Evolutionary conservation across 2,888 invertebrate genomes (phyloP).

Genomic region (Erannis defoliaria): DNA sequence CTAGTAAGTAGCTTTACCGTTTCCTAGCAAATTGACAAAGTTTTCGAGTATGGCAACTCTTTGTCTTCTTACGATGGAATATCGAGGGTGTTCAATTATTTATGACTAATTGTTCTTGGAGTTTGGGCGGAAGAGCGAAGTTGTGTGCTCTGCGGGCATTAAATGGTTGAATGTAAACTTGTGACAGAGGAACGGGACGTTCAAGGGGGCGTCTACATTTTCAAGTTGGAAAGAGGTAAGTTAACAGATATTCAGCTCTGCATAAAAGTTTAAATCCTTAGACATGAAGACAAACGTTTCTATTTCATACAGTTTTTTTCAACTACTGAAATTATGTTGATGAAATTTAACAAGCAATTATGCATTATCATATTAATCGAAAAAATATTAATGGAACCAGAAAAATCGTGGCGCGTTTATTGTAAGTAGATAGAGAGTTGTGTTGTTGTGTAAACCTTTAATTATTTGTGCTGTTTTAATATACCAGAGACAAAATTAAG

Average conservation of each 20-base stretch:
- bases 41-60: constrained; percentile 78
- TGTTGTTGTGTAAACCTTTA: no score
- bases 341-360: no score
- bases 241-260: neutral
- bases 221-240: constrained; percentile 22
- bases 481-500: no score
- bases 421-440: no score
- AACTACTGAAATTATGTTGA: no score
- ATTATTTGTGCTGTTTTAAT: no score
- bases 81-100: constrained; percentile 79
- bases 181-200: constrained; percentile 49
- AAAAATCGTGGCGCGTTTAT: no score
- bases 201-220: constrained; percentile 41
- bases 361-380: no score
- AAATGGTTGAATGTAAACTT: constrained; percentile 53
- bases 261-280: neutral
- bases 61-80: constrained; percentile 77
- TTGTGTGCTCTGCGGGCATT: constrained; percentile 52
- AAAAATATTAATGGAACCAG: no score
- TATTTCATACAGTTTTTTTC: no score
- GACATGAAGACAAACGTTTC: no score
- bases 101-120: constrained; percentile 76
- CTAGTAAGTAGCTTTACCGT: constrained; percentile 76
- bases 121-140: constrained; percentile 59
- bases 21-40: constrained; percentile 80